Conservation (phyloP, 2,888 invertebrate species). For the Acholoe squamosa region DNA sequence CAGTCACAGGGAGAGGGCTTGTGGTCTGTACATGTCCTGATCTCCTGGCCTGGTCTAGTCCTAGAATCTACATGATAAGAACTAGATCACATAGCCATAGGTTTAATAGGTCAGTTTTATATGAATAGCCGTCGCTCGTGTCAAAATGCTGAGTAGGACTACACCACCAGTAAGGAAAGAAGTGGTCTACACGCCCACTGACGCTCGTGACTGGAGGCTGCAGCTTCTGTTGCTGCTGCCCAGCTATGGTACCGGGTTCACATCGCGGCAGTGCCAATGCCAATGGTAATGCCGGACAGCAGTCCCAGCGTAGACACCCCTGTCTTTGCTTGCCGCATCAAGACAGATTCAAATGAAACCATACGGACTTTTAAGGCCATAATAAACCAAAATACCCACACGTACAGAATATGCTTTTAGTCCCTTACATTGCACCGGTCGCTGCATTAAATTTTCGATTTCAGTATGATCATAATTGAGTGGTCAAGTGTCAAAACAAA, state of each 20-base stretch:
- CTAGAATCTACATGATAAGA: too few relatives aligned
- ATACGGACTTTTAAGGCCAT: not conserved
- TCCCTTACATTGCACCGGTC: too few relatives aligned
- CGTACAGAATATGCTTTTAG: not conserved
- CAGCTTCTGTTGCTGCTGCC: constrained; percentile 24
- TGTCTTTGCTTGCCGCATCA: not conserved
- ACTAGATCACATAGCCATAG: too few relatives aligned
- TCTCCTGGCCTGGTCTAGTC: too few relatives aligned
- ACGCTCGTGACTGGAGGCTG: not conserved
- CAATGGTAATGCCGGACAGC: not conserved
- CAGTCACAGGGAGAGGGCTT: too few relatives aligned
- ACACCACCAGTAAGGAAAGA: not conserved
- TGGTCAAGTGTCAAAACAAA: constrained; percentile 66
- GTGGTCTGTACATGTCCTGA: too few relatives aligned
- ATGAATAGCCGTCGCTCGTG: too few relatives aligned
- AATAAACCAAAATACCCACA: not conserved
- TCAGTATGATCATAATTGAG: constrained; percentile 45
- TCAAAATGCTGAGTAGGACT: not conserved
- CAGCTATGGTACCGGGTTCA: not conserved
- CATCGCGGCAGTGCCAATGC: not conserved
- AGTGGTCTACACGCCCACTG: constrained; percentile 19
- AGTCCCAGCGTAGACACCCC: not conserved
- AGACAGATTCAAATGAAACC: constrained; percentile 43
- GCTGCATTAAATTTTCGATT: constrained; percentile 22
- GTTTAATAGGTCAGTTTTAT: too few relatives aligned